These are phyloP conservation scores for Spinus olivaceus DNA, from an alignment of 2,797 vertebrate genomes.

Conservation along the genomic window DNA sequence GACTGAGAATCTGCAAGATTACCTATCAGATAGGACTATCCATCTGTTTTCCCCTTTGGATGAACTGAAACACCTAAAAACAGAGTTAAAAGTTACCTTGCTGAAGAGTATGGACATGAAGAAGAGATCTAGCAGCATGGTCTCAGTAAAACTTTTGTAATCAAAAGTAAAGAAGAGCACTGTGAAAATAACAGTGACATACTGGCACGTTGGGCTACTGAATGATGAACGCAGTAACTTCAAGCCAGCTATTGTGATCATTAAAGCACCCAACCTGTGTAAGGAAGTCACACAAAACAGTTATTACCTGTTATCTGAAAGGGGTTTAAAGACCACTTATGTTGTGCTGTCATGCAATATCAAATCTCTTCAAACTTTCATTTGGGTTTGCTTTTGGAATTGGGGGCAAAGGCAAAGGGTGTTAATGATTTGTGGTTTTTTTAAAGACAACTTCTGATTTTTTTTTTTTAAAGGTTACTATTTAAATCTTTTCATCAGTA, in stretches of 20 bases:
- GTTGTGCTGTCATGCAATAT: not conserved
- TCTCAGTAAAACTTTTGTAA: slow-evolving; percentile 92
- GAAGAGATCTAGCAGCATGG: slow-evolving; percentile 96
- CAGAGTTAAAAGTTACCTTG: slow-evolving; percentile 81
- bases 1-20: not conserved
- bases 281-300: slow-evolving; percentile 15
- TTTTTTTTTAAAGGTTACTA: not conserved
- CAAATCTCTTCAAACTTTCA: not conserved
- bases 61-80: not conserved
- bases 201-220: slow-evolving; percentile 96
- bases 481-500: not conserved
- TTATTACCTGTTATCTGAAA: not conserved
- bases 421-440: not conserved
- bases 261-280: slow-evolving; percentile 89
- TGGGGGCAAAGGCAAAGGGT: accelerated
- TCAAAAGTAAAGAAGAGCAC: slow-evolving; percentile 98
- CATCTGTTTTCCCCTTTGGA: not conserved
- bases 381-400: not conserved
- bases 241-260: slow-evolving; percentile 95
- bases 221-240: slow-evolving; percentile 96
- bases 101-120: slow-evolving; percentile 98
- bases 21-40: not conserved
- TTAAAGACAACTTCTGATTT: not conserved
- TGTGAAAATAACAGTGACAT: slow-evolving; percentile 94
- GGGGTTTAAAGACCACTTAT: not conserved